Conservation (phyloP, 2,888 invertebrate species). For the Carpatolechia fugitivella region DNA sequence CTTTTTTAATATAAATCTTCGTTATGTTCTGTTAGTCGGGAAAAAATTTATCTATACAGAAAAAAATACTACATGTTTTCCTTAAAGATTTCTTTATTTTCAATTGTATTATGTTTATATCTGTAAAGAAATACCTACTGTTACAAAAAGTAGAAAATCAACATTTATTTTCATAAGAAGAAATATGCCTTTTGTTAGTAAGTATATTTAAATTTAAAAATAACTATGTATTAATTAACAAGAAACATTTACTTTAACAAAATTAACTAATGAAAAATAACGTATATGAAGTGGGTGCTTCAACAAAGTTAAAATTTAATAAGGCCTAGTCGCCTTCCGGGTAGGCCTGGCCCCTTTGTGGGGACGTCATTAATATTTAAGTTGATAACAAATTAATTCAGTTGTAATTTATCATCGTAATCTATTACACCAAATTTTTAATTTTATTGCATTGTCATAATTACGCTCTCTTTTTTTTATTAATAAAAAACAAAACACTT, state of each 20-base stretch:
- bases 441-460: not conserved
- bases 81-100: not conserved
- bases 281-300: not conserved
- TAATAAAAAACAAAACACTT: not conserved
- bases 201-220: not conserved
- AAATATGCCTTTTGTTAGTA: too few species aligned
- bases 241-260: not conserved
- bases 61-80: too few species aligned
- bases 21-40: too few species aligned
- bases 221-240: not conserved
- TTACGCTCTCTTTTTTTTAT: not conserved
- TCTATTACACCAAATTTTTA: too few species aligned
- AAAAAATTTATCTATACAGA: too few species aligned
- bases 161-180: not conserved
- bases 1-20: too few species aligned
- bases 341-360: too few species aligned
- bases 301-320: not conserved
- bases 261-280: not conserved
- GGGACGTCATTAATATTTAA: too few species aligned
- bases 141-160: constrained; percentile 9
- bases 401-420: too few species aligned
- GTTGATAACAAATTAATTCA: too few species aligned
- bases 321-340: too few species aligned
- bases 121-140: not conserved
- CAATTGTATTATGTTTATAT: not conserved